These are phyloP conservation scores for Oscheius onirici DNA, from an alignment of 2,888 invertebrate genomes.

Conservation along the genomic window DNA sequence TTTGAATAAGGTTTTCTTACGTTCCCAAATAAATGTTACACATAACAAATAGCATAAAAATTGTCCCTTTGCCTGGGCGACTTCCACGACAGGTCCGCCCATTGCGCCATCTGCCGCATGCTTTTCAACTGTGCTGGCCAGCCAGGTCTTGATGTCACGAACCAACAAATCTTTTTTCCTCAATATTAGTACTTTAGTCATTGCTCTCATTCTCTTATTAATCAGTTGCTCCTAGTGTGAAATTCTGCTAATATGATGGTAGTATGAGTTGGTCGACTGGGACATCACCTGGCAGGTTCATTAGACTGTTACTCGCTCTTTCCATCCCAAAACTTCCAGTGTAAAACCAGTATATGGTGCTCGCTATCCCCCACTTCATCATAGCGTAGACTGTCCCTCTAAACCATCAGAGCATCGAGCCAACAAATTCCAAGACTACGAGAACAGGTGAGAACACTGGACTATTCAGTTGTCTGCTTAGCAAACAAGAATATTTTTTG, in stretches of 20 bases:
- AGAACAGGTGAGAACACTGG: conserved; percentile 59
- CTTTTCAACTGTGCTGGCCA: too few species aligned
- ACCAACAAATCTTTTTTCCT: not conserved
- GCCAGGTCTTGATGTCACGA: too few species aligned
- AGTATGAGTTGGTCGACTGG: conserved; percentile 57
- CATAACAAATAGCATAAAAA: too few species aligned
- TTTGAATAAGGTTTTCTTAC: too few species aligned
- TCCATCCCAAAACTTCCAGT: conserved; percentile 43
- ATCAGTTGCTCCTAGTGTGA: not conserved
- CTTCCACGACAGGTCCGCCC: too few species aligned
- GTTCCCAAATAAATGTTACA: too few species aligned
- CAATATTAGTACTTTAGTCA: not conserved
- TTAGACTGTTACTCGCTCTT: not conserved
- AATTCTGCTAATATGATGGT: conserved; percentile 11
- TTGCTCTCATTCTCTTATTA: not conserved
- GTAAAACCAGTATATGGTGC: conserved; percentile 70
- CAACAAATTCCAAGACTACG: conserved; percentile 67
- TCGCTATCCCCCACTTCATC: conserved; percentile 67
- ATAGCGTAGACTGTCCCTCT: conserved; percentile 37
- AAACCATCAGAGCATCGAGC: conserved; percentile 40
- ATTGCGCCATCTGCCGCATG: too few species aligned
- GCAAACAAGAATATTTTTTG: not conserved
- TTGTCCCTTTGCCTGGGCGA: too few species aligned
- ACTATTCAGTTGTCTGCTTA: not conserved
- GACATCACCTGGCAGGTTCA: conserved; percentile 54